Conservation (phyloP, 2,797 vertebrate species). For the Periparus ater region DNA sequence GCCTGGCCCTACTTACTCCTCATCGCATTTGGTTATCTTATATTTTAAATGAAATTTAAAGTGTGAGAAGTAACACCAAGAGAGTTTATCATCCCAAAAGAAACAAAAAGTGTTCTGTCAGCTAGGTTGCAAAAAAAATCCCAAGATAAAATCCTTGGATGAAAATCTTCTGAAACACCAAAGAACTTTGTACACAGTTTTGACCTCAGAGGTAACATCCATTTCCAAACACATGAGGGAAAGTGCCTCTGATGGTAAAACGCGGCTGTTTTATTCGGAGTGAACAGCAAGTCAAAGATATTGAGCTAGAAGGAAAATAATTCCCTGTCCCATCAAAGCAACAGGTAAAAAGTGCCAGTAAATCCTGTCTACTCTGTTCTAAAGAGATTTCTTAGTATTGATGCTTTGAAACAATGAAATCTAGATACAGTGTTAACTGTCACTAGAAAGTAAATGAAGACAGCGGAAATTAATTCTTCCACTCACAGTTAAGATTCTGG, state of each 20-base stretch:
- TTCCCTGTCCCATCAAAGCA: constrained; percentile 2
- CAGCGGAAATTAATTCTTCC: constrained; percentile 45
- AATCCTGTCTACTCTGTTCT: not conserved
- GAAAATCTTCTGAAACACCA: not conserved
- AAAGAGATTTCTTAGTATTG: constrained; percentile 31
- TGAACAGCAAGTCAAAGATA: not conserved
- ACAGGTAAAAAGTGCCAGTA: constrained; percentile 24
- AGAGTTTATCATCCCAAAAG: not conserved
- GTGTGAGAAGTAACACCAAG: not conserved
- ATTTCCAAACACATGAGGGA: not conserved
- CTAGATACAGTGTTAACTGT: constrained; percentile 23
- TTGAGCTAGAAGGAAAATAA: not conserved
- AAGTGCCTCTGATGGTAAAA: not conserved
- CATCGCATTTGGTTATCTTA: not conserved
- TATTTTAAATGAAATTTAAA: not conserved
- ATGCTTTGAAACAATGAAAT: constrained; percentile 40
- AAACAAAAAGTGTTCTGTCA: not conserved
- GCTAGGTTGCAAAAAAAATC: not conserved
- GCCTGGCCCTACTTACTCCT: not conserved
- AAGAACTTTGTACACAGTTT: not conserved
- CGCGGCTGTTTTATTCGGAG: not conserved
- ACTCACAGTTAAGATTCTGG: constrained; percentile 42
- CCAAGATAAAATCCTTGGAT: not conserved
- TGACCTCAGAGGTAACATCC: not conserved
- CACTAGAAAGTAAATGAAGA: constrained; percentile 32